Percentiles rank a stretch among this genome's conserved stretches.
Conservation (phyloP, 2,888 invertebrate genomes). For the Arge pagana region DNA sequence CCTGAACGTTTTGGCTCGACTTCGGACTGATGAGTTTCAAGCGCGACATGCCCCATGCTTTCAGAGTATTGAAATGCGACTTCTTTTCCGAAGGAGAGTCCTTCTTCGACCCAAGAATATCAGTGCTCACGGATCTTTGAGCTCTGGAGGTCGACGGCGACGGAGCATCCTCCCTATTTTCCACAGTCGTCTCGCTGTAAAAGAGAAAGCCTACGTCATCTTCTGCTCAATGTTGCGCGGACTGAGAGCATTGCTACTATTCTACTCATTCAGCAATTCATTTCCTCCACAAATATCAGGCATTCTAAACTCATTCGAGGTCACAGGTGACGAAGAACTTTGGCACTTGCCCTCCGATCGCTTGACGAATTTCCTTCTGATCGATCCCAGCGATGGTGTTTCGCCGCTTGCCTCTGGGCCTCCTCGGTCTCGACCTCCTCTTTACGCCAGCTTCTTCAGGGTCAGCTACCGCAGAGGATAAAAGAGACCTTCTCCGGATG, state of each 20-base stretch:
- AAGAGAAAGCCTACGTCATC: too few relatives aligned
- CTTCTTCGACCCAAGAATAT: conserved; percentile 70
- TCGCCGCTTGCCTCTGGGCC: conserved; percentile 81
- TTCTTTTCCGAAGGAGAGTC: conserved; percentile 68
- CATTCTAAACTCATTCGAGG: conserved; percentile 25
- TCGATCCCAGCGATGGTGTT: conserved; percentile 91
- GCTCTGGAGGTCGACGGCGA: conserved; percentile 37
- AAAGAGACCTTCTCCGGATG: conserved; percentile 79
- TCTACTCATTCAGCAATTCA: too few relatives aligned
- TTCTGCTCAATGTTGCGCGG: too few relatives aligned
- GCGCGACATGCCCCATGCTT: conserved; percentile 83
- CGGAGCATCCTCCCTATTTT: conserved; percentile 44
- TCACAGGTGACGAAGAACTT: conserved; percentile 57
- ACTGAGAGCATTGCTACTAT: too few relatives aligned
- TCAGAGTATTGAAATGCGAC: conserved; percentile 79
- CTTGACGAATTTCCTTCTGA: conserved; percentile 86
- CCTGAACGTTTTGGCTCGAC: conserved; percentile 35
- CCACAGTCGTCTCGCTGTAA: conserved; percentile 45
- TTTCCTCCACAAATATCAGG: too few relatives aligned
- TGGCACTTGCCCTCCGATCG: conserved; percentile 80
- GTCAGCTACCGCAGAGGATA: conserved; percentile 53
- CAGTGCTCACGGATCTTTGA: conserved; percentile 65
- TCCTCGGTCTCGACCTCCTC: conserved; percentile 72
- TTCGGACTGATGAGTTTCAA: conserved; percentile 71
- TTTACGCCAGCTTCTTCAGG: conserved; percentile 58